Percentiles rank a stretch among this genome's conserved stretches.
Evolutionary conservation across 2,113 vertebrate species (phyloP).

Genomic region (Eolophus roseicapilla): DNA sequence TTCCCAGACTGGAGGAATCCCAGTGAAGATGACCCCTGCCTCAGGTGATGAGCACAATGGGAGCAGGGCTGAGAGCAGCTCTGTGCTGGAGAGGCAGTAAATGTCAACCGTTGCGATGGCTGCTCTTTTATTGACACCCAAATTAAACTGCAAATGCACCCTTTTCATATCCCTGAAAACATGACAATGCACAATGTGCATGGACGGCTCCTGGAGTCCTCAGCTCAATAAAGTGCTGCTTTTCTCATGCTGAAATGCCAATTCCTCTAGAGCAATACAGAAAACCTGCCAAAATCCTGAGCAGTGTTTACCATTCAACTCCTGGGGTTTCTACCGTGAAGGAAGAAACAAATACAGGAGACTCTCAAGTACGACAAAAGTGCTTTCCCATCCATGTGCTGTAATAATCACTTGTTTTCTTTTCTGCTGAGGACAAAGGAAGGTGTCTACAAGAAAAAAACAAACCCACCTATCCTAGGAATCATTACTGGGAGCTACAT

Average conservation of each 20-base stretch:
- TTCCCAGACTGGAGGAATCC: neutral
- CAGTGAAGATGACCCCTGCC: neutral
- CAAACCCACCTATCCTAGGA: neutral
- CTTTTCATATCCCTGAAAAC: neutral
- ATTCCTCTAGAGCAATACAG: neutral
- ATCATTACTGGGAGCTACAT: neutral
- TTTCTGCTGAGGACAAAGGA: neutral
- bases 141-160: neutral
- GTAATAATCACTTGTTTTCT: neutral
- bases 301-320: neutral
- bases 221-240: neutral
- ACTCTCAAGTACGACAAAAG: neutral
- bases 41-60: neutral
- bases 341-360: neutral
- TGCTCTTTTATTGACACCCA: neutral
- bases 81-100: neutral
- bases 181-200: neutral
- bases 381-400: neutral
- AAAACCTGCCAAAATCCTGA: neutral
- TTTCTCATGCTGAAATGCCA: neutral
- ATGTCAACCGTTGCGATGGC: neutral
- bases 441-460: neutral
- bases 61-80: neutral
- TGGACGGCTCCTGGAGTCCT: neutral
- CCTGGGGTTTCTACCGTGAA: neutral